Conservation (phyloP, 2,888 invertebrate species). For the Xiphydria camelus region DNA sequence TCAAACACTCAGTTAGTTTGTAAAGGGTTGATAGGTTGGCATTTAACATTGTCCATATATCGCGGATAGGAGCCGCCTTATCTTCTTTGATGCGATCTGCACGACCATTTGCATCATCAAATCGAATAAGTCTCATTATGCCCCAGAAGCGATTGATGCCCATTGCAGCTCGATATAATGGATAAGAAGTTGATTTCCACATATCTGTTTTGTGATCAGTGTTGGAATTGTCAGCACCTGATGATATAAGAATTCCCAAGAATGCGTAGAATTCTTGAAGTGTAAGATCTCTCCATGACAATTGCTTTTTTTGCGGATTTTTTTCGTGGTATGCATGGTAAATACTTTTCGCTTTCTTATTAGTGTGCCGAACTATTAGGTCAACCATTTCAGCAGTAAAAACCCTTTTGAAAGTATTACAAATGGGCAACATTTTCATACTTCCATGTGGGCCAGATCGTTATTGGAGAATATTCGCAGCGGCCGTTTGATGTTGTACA, state of each 20-base stretch:
- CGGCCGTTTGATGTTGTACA: neutral
- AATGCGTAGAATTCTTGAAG: constrained; percentile 24
- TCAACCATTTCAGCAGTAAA: constrained; percentile 9
- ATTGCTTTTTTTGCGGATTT: constrained; percentile 5
- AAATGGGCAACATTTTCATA: constrained; percentile 15
- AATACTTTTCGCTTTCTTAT: constrained; percentile 12
- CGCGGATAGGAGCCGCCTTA: constrained; percentile 35
- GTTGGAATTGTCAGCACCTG: constrained; percentile 27
- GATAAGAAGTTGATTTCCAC: constrained; percentile 24
- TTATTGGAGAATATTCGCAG: constrained; percentile 14
- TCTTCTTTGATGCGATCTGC: constrained; percentile 26
- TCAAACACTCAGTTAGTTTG: constrained; percentile 33
- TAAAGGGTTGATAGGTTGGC: constrained; percentile 34
- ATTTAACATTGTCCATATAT: constrained; percentile 40
- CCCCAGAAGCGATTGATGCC: constrained; percentile 17
- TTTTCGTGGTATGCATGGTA: constrained; percentile 11
- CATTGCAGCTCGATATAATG: constrained; percentile 25
- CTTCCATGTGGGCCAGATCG: constrained; percentile 15
- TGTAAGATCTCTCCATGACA: constrained; percentile 13
- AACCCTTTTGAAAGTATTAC: constrained; percentile 17
- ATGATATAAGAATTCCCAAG: constrained; percentile 23
- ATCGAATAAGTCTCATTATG: constrained; percentile 36
- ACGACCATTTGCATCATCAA: constrained; percentile 37
- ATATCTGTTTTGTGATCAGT: constrained; percentile 27
- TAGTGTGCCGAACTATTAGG: constrained; percentile 8